Percentiles rank a stretch among this genome's conserved stretches.
Evolutionary conservation across 1,140 invertebrate genomes (phyloP).

Genomic region (Vollenhovia emeryi): DNA sequence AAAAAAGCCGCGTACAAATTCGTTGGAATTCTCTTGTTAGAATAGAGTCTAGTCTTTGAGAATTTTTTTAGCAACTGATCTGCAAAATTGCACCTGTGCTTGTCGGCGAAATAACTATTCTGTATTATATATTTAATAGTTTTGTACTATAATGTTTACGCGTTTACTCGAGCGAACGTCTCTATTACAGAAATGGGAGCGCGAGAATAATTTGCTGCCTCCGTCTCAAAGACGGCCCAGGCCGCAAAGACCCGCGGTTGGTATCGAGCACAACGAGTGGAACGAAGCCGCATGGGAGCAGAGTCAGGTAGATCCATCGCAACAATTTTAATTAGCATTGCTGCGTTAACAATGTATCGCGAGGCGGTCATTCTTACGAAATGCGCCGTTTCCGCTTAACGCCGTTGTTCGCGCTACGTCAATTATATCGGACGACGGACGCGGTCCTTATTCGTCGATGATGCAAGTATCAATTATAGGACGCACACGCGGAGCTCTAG

Average conservation of each 20-base stretch:
- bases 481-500: background rate
- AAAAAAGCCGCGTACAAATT: background rate
- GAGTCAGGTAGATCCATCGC: constrained; percentile 84
- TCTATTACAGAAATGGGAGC: constrained; percentile 88
- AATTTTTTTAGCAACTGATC: background rate
- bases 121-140: background rate
- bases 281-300: constrained; percentile 87
- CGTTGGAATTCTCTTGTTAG: background rate
- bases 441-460: background rate
- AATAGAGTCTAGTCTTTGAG: background rate
- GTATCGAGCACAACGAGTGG: constrained; percentile 84
- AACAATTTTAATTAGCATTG: background rate
- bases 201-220: constrained; percentile 89
- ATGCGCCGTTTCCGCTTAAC: background rate
- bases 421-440: constrained; percentile 5
- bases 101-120: background rate
- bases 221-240: constrained; percentile 84
- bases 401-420: background rate
- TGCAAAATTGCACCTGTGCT: background rate
- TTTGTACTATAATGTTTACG: background rate
- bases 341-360: background rate
- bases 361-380: background rate
- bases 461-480: constrained; percentile 28
- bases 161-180: background rate
- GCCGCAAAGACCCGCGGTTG: constrained; percentile 87